Base-by-base conservation (phyloP, 2,797 vertebrate species). In the Phoebastria nigripes region DNA sequence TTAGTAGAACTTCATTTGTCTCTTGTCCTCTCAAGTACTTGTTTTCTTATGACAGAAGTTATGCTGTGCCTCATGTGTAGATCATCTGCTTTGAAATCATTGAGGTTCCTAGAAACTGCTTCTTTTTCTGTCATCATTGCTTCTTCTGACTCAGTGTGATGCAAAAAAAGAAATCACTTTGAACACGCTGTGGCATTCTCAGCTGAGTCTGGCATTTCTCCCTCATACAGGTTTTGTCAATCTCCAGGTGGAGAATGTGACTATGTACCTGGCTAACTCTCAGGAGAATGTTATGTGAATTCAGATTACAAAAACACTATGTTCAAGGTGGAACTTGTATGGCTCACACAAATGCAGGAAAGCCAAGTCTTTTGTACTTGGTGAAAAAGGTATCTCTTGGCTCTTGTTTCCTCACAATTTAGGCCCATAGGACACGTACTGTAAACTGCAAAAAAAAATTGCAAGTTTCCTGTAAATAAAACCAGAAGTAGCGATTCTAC, bases 301-400 rank as follows among this genome's bases (percentile, higher is more conserved):
- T 78, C 15, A 26, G 13, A 14, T 4, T 55, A 24, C 1, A 2
- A 52, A 74, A 81, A 8, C 54, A 7, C 35, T 19, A 0, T 1
- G 0, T 73, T 87, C 31, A 18, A 4, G 3, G 58, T 78, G 41
- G 46, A 89, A 47, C 24, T 65, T 59, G 4, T 22, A 8, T 13
- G n/a, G 58, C 39, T 79, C 6, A 5, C 22, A 16, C 18, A 85
- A 82, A 46, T 59, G 33, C 24, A 39, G 58, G 37, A 72, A 54
- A 37, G 51, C 46, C 29, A 65, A 41, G 29, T 33, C 31, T 69
- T 59, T 47, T 59, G 41, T 44, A 26, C 39, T 35, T 63, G 14
- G 25, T 74, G 49, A 26, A 70, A 52, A 85, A 61, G 28, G 6
- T 49, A 16, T 15, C 16, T 80, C 39, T 63, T 26, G 41, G 66